Evolutionary conservation across 2,113 vertebrate species (phyloP).

Genomic region (Heloderma charlesbogerti): DNA sequence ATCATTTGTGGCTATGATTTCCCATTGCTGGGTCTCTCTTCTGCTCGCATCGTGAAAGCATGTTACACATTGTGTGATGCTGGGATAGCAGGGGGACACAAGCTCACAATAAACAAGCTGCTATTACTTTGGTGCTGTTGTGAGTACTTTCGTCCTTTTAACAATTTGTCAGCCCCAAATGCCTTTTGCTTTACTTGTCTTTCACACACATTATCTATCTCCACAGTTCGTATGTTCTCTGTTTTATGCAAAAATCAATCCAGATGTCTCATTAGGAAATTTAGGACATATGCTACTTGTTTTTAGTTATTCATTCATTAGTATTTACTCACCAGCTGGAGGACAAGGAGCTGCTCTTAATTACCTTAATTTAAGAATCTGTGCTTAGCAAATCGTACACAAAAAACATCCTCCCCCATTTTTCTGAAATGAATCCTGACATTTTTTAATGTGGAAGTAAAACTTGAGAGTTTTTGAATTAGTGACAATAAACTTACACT

Average conservation of each 20-base stretch:
- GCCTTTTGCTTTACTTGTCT: not conserved
- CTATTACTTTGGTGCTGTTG: not conserved
- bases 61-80: not conserved
- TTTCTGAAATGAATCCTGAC: not conserved
- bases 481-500: not conserved
- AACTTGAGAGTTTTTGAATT: accelerated
- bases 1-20: not conserved
- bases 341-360: not conserved
- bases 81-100: no score
- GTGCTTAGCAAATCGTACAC: not conserved
- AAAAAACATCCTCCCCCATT: not conserved
- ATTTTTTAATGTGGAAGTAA: not conserved
- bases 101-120: not conserved
- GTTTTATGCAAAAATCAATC: conserved; percentile 35
- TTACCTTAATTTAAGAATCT: not conserved
- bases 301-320: conserved; percentile 21
- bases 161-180: not conserved
- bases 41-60: not conserved
- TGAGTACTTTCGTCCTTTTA: not conserved
- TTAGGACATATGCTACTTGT: conserved; percentile 39
- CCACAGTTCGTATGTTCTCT: conserved; percentile 36
- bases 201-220: conserved; percentile 15
- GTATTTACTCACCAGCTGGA: conserved; percentile 14
- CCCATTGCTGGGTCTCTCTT: not conserved
- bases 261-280: conserved; percentile 48